Evolutionary conservation across 2,888 invertebrate species (phyloP).

Genomic region (Achlya flavicornis): DNA sequence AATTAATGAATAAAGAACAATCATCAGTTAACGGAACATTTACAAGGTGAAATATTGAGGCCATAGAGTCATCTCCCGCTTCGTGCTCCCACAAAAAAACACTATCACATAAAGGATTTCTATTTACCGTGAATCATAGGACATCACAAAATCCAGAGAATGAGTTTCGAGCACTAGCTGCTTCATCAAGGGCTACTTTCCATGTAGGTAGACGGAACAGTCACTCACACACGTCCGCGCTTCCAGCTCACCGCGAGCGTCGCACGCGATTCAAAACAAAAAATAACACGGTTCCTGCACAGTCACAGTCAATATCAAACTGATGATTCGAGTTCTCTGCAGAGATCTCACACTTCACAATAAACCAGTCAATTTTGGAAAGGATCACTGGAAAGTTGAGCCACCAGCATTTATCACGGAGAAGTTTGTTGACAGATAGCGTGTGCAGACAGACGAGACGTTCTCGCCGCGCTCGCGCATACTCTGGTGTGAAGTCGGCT

Average conservation of each 20-base stretch:
- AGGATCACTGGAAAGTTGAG: conserved; percentile 65
- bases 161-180: conserved; percentile 44
- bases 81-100: conserved; percentile 53
- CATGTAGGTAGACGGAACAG: conserved; percentile 75
- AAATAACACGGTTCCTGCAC: conserved; percentile 80
- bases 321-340: conserved; percentile 59
- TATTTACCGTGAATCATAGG: conserved; percentile 74
- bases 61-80: conserved; percentile 72
- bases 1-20: conserved; percentile 44
- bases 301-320: conserved; percentile 59
- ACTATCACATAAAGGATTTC: conserved; percentile 43
- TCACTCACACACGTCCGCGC: conserved; percentile 79
- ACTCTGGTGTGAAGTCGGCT: conserved; percentile 81
- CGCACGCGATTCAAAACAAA: conserved; percentile 80
- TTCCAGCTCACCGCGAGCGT: conserved; percentile 70
- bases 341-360: conserved; percentile 67
- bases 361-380: conserved; percentile 69
- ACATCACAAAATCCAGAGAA: conserved; percentile 69
- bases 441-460: conserved; percentile 73
- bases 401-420: conserved; percentile 69
- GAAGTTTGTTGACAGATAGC: conserved; percentile 81
- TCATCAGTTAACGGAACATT: conserved; percentile 62
- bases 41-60: conserved; percentile 64
- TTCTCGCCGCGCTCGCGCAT: conserved; percentile 82
- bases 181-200: conserved; percentile 72